A percentile compares a stretch with the other conserved stretches of the same genome.
Conservation (phyloP, 2,888 invertebrate species). For the Microdon myrmicae region DNA sequence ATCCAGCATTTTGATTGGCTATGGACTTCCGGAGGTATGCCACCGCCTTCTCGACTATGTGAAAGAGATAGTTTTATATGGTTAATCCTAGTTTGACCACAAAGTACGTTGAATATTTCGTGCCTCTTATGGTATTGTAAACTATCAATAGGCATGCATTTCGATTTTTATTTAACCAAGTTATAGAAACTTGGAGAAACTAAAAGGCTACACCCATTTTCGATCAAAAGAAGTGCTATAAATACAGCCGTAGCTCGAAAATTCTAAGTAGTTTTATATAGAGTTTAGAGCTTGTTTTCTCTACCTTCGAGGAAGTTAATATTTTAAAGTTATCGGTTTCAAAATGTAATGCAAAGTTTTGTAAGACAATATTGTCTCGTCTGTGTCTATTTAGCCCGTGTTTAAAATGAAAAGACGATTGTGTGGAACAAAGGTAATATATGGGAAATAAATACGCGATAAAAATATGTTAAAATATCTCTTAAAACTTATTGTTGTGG, state of each 20-base stretch:
- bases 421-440: too few relatives aligned
- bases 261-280: constrained; percentile 29
- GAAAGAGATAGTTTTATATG: constrained; percentile 40
- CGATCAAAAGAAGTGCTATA: constrained; percentile 24
- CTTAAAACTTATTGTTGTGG: too few relatives aligned
- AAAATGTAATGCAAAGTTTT: constrained; percentile 16
- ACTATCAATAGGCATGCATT: constrained; percentile 15
- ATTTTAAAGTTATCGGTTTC: constrained; percentile 7
- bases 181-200: constrained; percentile 8
- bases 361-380: constrained; percentile 12
- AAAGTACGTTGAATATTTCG: constrained; percentile 6
- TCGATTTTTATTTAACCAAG: constrained; percentile 15
- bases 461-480: too few relatives aligned
- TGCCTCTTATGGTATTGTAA: too few relatives aligned
- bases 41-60: constrained; percentile 10
- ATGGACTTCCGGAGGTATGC: constrained; percentile 36
- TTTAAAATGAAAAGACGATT: too few relatives aligned
- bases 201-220: constrained; percentile 23
- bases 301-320: too few relatives aligned
- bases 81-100: too few relatives aligned
- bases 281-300: constrained; percentile 5
- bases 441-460: too few relatives aligned
- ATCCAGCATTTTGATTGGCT: constrained; percentile 45
- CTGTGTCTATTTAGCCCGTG: too few relatives aligned
- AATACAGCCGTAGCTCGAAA: constrained; percentile 20